A percentile compares a stretch with the other conserved stretches of the same genome.
phyloP scores from a whole-genome alignment of 1,140 invertebrate genomes.

The Heliconius congener region DNA sequence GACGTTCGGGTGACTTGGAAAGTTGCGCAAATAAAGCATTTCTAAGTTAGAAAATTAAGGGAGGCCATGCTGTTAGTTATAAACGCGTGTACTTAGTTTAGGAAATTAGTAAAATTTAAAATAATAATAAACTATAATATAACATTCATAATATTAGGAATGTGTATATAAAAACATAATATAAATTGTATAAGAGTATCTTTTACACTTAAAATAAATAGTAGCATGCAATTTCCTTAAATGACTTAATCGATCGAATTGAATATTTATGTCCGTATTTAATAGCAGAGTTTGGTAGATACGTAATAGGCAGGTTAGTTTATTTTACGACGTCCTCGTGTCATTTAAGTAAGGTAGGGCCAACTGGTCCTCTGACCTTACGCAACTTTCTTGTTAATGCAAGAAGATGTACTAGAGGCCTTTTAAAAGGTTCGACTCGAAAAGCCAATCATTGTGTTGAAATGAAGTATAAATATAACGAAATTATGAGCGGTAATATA shows the following conservation, averaged over 20 bases:
- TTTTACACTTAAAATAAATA: slow-evolving; percentile 6
- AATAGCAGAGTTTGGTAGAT: slow-evolving; percentile 35
- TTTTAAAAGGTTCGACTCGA: slow-evolving; percentile 59
- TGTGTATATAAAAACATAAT: not conserved
- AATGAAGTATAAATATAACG: slow-evolving; percentile 48
- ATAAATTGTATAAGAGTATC: not conserved
- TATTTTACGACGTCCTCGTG: slow-evolving; percentile 57
- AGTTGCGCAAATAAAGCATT: slow-evolving; percentile 35
- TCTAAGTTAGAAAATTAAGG: slow-evolving; percentile 33
- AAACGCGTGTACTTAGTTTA: slow-evolving; percentile 25
- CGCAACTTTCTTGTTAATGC: slow-evolving; percentile 66
- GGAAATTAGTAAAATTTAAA: slow-evolving; percentile 17
- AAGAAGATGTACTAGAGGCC: slow-evolving; percentile 61
- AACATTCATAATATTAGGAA: not conserved
- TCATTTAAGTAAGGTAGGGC: slow-evolving; percentile 66
- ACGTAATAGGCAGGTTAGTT: slow-evolving; percentile 48
- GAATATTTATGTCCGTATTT: slow-evolving; percentile 37
- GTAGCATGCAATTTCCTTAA: slow-evolving; percentile 28
- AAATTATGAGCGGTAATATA: slow-evolving; percentile 44
- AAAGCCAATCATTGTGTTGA: slow-evolving; percentile 58
- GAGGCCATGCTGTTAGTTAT: slow-evolving; percentile 30
- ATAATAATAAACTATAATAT: not conserved
- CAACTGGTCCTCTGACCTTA: slow-evolving; percentile 60
- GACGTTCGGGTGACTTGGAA: slow-evolving; percentile 28
- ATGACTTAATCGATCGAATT: slow-evolving; percentile 31